Base-by-base conservation (phyloP, 2,797 vertebrate species). In the Scarus forsteni region DNA sequence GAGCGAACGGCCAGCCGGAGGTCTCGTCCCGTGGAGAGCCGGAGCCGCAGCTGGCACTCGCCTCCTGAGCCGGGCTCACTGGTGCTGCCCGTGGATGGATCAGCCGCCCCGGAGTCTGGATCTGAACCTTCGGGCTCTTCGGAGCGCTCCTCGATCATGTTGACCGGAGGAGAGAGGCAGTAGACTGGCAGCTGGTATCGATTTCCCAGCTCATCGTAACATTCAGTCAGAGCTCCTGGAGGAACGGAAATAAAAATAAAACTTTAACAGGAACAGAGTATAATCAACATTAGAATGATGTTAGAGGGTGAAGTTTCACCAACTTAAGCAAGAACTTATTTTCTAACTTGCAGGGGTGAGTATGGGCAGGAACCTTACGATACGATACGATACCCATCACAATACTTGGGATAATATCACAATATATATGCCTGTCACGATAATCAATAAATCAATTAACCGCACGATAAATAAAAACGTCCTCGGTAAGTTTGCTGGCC, bases 121-220 rank as follows among this genome's bases (percentile, higher is more conserved):
- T 98, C 98, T 0, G 97, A 96, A 35, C 95, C 94, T 36, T 98
- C 98, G 6, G 96, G 94, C 74, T 94, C 92, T 72, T 99, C 97
- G 0, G 96, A 97, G 87, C 95, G 98, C 79, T 99, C 97, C 81
- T 99, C 97, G 35, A 98, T 98, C 97, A 98, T 98, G 95, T 99
- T 99, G 94, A 98, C 95, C 0, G 98, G 98, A 1, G 96, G 97
- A 2, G 96, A 96, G 38, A 99, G 96, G 93, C 98, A 99, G 90
- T 99, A 99, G 66, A 98, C 97, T 0, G 98, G 98, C 65, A 99
- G 96, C 95, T 99, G 98, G 90, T 99, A 99, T n/a, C 97, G 94
- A 91, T 98, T 99, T 51, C 98, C 98, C 92, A 99, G 95, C 81
- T 99, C 98, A 81, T 99, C 97, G 0, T 99, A 99, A 87, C 98